Evolutionary conservation across 2,888 invertebrate genomes (phyloP).

Genomic region (Cataglyphis cursor): DNA sequence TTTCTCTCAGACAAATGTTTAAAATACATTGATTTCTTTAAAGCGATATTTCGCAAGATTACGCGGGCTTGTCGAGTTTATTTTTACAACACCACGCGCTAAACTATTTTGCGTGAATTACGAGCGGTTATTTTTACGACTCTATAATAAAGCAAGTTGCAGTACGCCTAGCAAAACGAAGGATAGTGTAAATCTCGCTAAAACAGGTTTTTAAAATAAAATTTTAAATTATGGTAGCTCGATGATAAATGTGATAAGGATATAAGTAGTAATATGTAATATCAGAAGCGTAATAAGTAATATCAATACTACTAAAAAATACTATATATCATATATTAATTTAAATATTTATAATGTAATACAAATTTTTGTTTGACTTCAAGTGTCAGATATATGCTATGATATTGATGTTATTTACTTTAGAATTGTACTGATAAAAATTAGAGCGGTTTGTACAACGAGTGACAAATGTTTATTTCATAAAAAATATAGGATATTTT

Average conservation of each 20-base stretch:
- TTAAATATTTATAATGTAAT: not conserved
- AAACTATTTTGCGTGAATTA: not conserved
- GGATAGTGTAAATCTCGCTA: not conserved
- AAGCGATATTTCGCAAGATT: conserved; percentile 23
- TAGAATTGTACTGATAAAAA: not conserved
- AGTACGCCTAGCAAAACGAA: not conserved
- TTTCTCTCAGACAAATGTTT: not conserved
- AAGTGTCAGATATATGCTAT: not conserved
- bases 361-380: not conserved
- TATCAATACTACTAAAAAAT: not conserved
- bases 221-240: not conserved
- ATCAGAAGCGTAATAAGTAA: not conserved
- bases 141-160: not conserved
- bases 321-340: not conserved
- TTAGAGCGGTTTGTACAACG: not conserved
- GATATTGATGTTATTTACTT: not conserved
- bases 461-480: conserved; percentile 13
- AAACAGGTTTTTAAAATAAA: not conserved
- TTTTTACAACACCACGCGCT: not conserved
- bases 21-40: not conserved
- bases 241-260: not conserved
- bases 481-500: too few relatives aligned
- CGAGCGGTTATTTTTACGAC: conserved; percentile 3
- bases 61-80: conserved; percentile 7
- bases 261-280: not conserved